A percentile compares a stretch with the other conserved stretches of the same genome.
Evolutionary conservation across 2,888 invertebrate genomes (phyloP).

Genomic region (Eilema sororculum): DNA sequence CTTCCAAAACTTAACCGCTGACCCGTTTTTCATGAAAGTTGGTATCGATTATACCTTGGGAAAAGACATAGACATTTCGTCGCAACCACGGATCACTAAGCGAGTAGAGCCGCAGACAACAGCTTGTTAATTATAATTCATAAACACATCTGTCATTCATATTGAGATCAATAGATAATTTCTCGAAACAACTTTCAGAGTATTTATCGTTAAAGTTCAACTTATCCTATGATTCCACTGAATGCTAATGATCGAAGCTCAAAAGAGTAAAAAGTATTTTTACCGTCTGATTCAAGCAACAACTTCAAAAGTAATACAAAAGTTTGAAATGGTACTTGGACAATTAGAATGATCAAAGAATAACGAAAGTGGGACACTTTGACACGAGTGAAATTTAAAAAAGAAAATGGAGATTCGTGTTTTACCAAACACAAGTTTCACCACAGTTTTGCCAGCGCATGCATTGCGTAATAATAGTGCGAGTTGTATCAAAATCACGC

Average conservation of each 20-base stretch:
- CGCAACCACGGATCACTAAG: too few species aligned
- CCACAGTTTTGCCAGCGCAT: too few species aligned
- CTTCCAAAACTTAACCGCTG: too few species aligned
- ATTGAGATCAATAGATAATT: neutral
- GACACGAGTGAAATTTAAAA: neutral
- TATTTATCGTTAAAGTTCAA: neutral
- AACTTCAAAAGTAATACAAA: neutral
- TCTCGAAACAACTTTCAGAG: neutral
- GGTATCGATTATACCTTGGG: too few species aligned
- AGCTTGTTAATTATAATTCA: neutral
- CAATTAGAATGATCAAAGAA: neutral
- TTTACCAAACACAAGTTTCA: neutral
- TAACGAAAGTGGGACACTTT: neutral
- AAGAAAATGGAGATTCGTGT: neutral
- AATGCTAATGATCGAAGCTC: neutral
- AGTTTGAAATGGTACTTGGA: conserved; percentile 2
- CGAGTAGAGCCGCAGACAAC: too few species aligned
- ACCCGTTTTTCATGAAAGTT: too few species aligned
- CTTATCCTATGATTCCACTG: too few species aligned
- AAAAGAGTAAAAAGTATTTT: neutral
- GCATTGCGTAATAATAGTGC: too few species aligned
- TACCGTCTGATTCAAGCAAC: neutral
- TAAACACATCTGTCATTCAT: neutral
- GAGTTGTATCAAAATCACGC: too few species aligned
- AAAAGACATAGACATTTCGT: too few species aligned